phyloP scores from a whole-genome alignment of 2,888 invertebrate species.

The Sabatieria punctata region DNA sequence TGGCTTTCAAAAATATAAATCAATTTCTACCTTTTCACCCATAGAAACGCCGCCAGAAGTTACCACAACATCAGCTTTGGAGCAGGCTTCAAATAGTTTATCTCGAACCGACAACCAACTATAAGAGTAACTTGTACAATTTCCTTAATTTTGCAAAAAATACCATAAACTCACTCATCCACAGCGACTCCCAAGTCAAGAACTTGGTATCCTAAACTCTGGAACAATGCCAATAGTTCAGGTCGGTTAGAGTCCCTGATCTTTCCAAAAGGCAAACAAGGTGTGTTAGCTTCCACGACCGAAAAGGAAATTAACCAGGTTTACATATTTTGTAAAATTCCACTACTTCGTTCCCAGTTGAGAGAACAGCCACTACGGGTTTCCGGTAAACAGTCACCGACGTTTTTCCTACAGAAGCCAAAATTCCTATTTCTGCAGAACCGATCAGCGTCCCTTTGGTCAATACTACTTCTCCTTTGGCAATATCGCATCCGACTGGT shows the following conservation, averaged over 20 bases:
- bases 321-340: background rate
- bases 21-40: constrained; percentile 63
- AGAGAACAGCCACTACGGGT: constrained; percentile 55
- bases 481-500: constrained; percentile 52
- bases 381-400: constrained; percentile 42
- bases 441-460: constrained; percentile 41
- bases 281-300: constrained; percentile 1
- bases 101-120: no score
- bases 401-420: constrained; percentile 48
- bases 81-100: no score
- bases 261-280: constrained; percentile 45
- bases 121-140: no score
- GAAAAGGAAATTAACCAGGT: constrained; percentile 4
- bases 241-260: constrained; percentile 83
- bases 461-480: constrained; percentile 44
- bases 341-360: constrained; percentile 66
- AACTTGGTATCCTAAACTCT: constrained; percentile 48
- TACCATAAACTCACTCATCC: constrained; percentile 66
- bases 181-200: constrained; percentile 57
- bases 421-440: constrained; percentile 50
- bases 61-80: constrained; percentile 58
- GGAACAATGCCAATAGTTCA: constrained; percentile 55
- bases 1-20: background rate
- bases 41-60: constrained; percentile 92
- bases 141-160: no score